Evolutionary conservation across 2,888 invertebrate genomes (phyloP), one percentile per base, ranked within the genome.

Genomic region (Ichneumoninae sp.): DNA sequence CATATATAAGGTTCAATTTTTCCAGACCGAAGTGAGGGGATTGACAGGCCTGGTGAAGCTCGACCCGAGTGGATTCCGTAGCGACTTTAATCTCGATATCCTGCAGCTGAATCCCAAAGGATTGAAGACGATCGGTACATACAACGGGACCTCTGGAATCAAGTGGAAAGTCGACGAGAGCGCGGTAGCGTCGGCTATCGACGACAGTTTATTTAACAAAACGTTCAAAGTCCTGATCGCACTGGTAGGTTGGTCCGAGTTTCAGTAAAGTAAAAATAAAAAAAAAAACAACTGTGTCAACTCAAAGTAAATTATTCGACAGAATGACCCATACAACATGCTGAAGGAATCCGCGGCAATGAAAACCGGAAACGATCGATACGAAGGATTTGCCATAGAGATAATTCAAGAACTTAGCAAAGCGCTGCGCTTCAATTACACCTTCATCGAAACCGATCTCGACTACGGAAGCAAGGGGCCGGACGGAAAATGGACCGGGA

Each of bases 241-340:
- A 81, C 93, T 97, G 94, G 97, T 97, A 94, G 22, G 62, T 19
- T 60, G n/a, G n/a, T 1, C 10, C 7, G 36, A 50, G 84, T 36
- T 40, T 16, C 26, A 10, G 19, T 2, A 7, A n/a, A 40, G 16
- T 16, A 16, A 36, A 5, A 52, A 47, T 19, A 36, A 47, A 3
- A 50, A 47, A 3, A 50, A 26, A 26, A 3, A 26, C 26, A 26
- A 57, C 3, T 40, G 0, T 30, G 19, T 33, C n/a, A 13, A 10
- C 60, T 57, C 30, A 6, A 7, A 33, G 26, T 47, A 47, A 47
- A 47, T 30, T 40, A 3, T 30, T 26, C 16, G 91, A 22, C 91
- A 98, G 98, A 97, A 97, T 91, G 95, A 96, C 52, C 99, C 99
- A 0, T 99, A 98, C 90, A 97, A 97, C 13, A 98, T 98, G 97